phyloP scores from a whole-genome alignment of 1,140 invertebrate species.

The Tribolium madens region DNA sequence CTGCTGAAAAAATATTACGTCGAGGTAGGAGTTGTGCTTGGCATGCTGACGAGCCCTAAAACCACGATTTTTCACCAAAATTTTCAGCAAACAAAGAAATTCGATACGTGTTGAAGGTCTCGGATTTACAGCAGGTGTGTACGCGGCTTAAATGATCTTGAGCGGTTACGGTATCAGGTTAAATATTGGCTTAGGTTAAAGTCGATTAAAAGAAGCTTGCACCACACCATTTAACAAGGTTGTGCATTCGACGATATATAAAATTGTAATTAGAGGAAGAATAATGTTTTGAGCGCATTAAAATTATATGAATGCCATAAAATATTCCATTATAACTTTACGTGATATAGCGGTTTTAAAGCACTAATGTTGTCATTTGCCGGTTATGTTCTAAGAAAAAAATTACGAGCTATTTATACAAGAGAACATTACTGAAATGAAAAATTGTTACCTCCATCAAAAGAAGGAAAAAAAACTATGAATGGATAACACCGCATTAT shows the following conservation, averaged over 20 bases:
- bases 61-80: background rate
- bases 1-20: conserved; percentile 29
- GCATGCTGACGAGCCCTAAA: conserved; percentile 6
- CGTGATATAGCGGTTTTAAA: conserved; percentile 27
- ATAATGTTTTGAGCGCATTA: conserved; percentile 28
- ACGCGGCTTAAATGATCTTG: too few species aligned
- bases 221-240: conserved; percentile 3
- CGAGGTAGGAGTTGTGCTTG: background rate
- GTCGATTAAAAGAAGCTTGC: background rate
- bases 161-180: background rate
- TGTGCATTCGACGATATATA: conserved; percentile 1
- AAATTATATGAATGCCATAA: conserved; percentile 20
- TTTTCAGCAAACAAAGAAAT: background rate
- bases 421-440: conserved; percentile 22
- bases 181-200: background rate
- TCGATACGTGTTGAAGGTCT: background rate
- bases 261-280: conserved; percentile 31
- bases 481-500: background rate
- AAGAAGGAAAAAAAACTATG: background rate
- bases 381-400: conserved; percentile 30
- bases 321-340: conserved; percentile 38
- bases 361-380: conserved; percentile 37
- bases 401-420: conserved; percentile 38
- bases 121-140: too few species aligned
- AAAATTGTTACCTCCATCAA: conserved; percentile 22